Conservation (phyloP, 2,888 invertebrate genomes). For the Pilophorus perplexus region DNA sequence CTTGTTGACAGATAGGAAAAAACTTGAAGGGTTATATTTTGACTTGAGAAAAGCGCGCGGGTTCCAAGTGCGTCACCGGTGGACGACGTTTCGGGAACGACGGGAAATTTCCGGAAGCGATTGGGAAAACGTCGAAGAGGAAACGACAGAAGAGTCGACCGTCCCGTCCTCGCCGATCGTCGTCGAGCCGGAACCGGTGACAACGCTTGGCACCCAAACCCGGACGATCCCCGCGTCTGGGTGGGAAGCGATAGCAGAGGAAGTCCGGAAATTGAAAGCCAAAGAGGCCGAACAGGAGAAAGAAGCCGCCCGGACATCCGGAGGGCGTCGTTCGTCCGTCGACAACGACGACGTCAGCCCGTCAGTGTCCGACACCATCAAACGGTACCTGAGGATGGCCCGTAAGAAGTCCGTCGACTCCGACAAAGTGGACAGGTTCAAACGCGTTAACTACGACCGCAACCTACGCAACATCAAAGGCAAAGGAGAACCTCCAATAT, state of each 20-base stretch:
- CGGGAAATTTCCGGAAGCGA: conserved; percentile 44
- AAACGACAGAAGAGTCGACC: conserved; percentile 48
- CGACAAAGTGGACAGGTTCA: conserved; percentile 77
- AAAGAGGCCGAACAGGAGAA: conserved; percentile 57
- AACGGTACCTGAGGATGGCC: conserved; percentile 81
- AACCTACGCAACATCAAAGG: conserved; percentile 80
- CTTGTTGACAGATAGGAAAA: conserved; percentile 68
- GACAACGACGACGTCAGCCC: conserved; percentile 83
- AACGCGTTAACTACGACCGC: conserved; percentile 82
- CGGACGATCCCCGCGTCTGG: conserved; percentile 60
- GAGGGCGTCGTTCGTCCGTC: conserved; percentile 62
- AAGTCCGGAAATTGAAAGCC: conserved; percentile 54
- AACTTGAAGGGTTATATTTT: conserved; percentile 70
- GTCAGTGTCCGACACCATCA: conserved; percentile 83
- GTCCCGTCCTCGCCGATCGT: conserved; percentile 59
- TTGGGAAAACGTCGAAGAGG: conserved; percentile 45
- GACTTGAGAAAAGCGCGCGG: conserved; percentile 67
- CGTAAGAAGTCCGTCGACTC: conserved; percentile 81
- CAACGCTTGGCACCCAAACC: conserved; percentile 62
- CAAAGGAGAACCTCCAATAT: conserved; percentile 69
- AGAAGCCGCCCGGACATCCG: conserved; percentile 19
- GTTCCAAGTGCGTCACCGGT: conserved; percentile 53
- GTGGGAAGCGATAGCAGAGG: conserved; percentile 56
- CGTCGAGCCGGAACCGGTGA: conserved; percentile 61
- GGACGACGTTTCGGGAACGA: conserved; percentile 48